Conservation (phyloP, 2,888 invertebrate genomes). For the Melikaiella ostensackeni region DNA sequence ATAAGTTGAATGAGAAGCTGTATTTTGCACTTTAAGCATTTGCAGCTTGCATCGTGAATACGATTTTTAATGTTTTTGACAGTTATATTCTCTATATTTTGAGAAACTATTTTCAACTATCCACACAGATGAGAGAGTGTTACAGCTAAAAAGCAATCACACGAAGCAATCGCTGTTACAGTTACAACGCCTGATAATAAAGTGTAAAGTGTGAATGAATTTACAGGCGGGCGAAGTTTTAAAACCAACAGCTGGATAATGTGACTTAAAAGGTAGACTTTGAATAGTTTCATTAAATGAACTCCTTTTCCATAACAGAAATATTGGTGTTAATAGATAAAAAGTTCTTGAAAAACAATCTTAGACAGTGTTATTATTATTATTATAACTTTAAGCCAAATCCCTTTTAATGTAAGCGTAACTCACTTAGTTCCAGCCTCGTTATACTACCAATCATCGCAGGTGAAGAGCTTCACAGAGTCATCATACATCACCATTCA, state of each 20-base stretch:
- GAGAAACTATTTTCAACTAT: background rate
- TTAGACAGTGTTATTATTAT: no score
- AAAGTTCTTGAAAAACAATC: no score
- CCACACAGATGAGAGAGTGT: background rate
- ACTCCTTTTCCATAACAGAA: background rate
- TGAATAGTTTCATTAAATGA: background rate
- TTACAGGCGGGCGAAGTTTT: background rate
- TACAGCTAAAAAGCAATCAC: background rate
- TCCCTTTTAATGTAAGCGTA: no score
- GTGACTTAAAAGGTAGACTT: background rate
- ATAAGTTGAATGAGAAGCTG: background rate
- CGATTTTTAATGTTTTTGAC: background rate
- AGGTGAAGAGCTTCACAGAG: no score
- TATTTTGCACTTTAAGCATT: slow-evolving; percentile 1
- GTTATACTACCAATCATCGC: no score
- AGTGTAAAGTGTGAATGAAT: no score
- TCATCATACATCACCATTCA: no score
- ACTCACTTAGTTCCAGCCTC: no score
- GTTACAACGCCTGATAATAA: no score
- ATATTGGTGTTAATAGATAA: background rate
- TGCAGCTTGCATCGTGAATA: background rate
- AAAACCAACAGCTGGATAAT: background rate
- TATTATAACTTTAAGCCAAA: no score
- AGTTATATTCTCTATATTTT: background rate
- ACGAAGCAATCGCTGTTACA: background rate